These are phyloP conservation scores for Rhadina sibilatrix DNA, from an alignment of 2,113 vertebrate species.

Conservation along the genomic window DNA sequence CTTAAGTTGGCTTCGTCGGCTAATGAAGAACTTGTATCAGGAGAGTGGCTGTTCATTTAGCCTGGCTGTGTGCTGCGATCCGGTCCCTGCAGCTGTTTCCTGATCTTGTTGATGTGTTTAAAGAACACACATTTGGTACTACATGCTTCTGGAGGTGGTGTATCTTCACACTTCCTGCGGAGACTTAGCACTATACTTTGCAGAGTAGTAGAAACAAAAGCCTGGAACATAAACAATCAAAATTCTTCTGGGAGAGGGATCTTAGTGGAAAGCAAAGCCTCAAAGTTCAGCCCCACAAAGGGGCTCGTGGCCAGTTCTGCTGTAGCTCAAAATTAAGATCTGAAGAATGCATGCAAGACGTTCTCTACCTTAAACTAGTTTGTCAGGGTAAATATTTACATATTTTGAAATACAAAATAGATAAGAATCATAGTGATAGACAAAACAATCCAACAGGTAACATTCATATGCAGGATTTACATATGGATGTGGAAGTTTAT, in stretches of 20 bases:
- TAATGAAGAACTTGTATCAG: slow-evolving; percentile 35
- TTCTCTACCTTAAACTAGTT: not conserved
- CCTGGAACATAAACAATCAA: slow-evolving; percentile 43
- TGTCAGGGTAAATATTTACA: not conserved
- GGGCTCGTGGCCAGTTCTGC: not conserved
- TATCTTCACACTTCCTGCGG: slow-evolving; percentile 54
- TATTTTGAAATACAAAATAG: not conserved
- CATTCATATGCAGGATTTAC: not conserved
- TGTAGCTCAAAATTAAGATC: not conserved
- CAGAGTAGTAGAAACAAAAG: slow-evolving; percentile 63
- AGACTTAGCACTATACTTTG: slow-evolving; percentile 35
- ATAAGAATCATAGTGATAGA: not conserved
- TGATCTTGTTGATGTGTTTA: slow-evolving; percentile 52
- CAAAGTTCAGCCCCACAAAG: not conserved
- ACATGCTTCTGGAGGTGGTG: slow-evolving; percentile 51
- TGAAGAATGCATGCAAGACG: not conserved
- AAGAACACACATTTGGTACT: slow-evolving; percentile 54
- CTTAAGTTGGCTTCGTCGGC: slow-evolving; percentile 7
- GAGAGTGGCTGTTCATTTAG: slow-evolving; percentile 56
- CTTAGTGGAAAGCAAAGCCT: not conserved
- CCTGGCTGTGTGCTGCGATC: slow-evolving; percentile 30
- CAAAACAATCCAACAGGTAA: not conserved
- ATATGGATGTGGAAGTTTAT: not conserved
- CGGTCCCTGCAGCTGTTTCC: slow-evolving; percentile 44
- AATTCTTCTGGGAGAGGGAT: not conserved